Evolutionary conservation across 1,140 invertebrate species (phyloP).

Genomic region (Cydia splendana): DNA sequence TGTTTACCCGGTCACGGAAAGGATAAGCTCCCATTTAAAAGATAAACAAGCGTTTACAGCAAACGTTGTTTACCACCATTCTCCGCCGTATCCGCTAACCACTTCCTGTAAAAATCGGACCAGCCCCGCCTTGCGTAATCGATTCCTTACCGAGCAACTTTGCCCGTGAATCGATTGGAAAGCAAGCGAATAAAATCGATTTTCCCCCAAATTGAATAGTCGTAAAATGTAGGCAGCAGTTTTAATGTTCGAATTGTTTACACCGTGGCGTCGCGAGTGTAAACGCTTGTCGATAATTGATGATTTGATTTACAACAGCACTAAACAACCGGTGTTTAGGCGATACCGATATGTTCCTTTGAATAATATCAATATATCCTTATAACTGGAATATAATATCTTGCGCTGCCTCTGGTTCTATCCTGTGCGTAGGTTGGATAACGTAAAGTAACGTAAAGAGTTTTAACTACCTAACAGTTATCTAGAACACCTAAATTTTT

Average conservation of each 20-base stretch:
- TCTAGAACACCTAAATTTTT: too few species aligned
- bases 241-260: constrained; percentile 76
- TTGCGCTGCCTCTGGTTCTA: background rate
- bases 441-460: too few species aligned
- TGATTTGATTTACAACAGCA: constrained; percentile 79
- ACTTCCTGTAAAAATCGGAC: constrained; percentile 67
- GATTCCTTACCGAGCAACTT: constrained; percentile 56
- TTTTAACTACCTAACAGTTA: too few species aligned
- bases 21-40: constrained; percentile 35
- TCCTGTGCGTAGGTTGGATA: background rate
- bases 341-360: constrained; percentile 62
- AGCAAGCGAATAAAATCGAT: constrained; percentile 78
- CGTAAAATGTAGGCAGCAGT: constrained; percentile 73
- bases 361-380: constrained; percentile 47
- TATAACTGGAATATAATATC: background rate
- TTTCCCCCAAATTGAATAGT: constrained; percentile 76
- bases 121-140: constrained; percentile 42
- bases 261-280: constrained; percentile 75
- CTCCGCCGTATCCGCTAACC: constrained; percentile 63
- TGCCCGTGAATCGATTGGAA: constrained; percentile 70
- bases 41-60: constrained; percentile 46
- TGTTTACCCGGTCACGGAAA: background rate
- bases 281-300: constrained; percentile 79
- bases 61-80: constrained; percentile 49
- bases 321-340: constrained; percentile 77